phyloP scores from a whole-genome alignment of 1,140 invertebrate genomes.

The Cheumatopsyche charites region DNA sequence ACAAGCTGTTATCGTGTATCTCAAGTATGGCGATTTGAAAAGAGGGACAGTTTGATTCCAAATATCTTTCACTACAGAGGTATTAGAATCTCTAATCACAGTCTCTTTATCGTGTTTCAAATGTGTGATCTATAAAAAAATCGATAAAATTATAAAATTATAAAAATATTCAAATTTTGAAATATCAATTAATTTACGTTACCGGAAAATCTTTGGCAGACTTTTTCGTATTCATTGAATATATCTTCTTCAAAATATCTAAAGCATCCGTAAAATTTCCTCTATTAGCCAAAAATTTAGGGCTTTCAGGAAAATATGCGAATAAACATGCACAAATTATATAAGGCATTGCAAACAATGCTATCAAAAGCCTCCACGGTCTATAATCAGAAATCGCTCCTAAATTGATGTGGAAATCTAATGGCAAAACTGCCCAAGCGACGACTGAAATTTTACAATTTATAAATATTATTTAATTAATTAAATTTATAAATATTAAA shows the following conservation, averaged over 20 bases:
- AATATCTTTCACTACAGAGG: slow-evolving; percentile 48
- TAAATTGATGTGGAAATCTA: slow-evolving; percentile 51
- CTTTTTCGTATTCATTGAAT: slow-evolving; percentile 60
- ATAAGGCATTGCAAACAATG: slow-evolving; percentile 59
- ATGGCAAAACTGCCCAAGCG: slow-evolving; percentile 64
- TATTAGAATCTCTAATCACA: neutral
- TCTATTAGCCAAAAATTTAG: slow-evolving; percentile 69
- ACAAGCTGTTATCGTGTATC: slow-evolving; percentile 59
- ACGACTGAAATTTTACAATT: slow-evolving; percentile 55
- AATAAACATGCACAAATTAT: slow-evolving; percentile 59
- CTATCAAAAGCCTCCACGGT: slow-evolving; percentile 67
- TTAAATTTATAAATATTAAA: too few relatives aligned
- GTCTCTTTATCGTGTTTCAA: neutral
- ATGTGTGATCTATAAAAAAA: slow-evolving; percentile 7
- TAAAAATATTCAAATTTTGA: too few relatives aligned
- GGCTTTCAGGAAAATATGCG: slow-evolving; percentile 69
- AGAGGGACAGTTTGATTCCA: slow-evolving; percentile 61
- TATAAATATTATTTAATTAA: too few relatives aligned
- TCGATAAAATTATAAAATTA: too few relatives aligned
- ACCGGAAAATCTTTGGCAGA: slow-evolving; percentile 36
- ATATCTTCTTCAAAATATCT: slow-evolving; percentile 62
- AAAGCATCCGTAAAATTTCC: slow-evolving; percentile 63
- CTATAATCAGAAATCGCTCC: slow-evolving; percentile 54
- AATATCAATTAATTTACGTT: too few relatives aligned
- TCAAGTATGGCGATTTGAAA: slow-evolving; percentile 54